Evolutionary conservation across 2,888 invertebrate species (phyloP), one percentile per base, ranked within the genome.

Genomic region (Epirrita christyi): DNA sequence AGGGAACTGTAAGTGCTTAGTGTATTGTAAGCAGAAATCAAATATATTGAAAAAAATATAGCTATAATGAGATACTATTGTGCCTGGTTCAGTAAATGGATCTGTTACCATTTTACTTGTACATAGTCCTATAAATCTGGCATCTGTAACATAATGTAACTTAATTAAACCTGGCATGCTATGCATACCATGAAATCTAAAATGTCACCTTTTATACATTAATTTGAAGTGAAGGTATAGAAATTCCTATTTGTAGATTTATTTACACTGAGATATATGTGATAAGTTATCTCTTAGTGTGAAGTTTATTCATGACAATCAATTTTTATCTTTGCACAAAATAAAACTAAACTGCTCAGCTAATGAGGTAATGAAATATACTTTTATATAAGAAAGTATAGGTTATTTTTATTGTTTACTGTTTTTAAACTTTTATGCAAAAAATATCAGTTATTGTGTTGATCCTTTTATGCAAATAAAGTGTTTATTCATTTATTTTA

Each of bases 1-100:
- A 71, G 63, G 58, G 63, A 62, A 66, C 56, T 40, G n/a, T 67
- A 64, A 56, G 42, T 59, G 38, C 43, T 32, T 9, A 42, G 2
- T 10, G 8, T 27, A 9, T 27, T 27, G 27, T 42, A 42, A 43
- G 13, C 38, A 47, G 52, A 66, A 55, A 41, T 60, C 43, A 50
- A 44, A 44, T 28, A 44, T 28, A 32, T 14, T 44, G 11, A 42
- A 44, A 6, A 21, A 28, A 32, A 13, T 44, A 14, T 44, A n/a
- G 43, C 8, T 28, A 1, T 43, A 10, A 21, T 21, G 1, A 21
- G 2, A 28, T 13, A 21, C 9, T 29, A 9, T 28, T 43, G 29
- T 48, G 14, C 47, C 28, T 27, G 15, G 11, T 41, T 41, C 7
- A 46, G 32, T 40, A 40, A 41, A 13, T 49, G 29, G 52, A 8